These are phyloP conservation scores for Anhinga rufa DNA, from an alignment of 2,113 vertebrate genomes.

Conservation along the genomic window DNA sequence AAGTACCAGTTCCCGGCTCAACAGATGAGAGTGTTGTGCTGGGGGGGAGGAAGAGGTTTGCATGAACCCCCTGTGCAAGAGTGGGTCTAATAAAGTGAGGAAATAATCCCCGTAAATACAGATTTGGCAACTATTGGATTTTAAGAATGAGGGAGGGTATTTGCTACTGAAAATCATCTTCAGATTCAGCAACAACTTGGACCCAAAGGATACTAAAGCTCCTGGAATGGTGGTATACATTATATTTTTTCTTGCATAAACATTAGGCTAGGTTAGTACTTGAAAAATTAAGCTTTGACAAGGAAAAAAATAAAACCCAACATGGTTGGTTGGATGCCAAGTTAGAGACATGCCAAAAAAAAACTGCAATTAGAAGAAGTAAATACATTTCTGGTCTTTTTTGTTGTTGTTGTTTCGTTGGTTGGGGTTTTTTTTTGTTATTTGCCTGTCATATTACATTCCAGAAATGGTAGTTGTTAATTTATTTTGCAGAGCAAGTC, in stretches of 20 bases:
- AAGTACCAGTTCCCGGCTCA: not conserved
- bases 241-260: not conserved
- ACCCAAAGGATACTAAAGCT: not conserved
- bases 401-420: not conserved
- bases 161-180: not conserved
- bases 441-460: not conserved
- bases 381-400: not conserved
- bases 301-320: not conserved
- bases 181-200: not conserved
- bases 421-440: not conserved
- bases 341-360: not conserved
- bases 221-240: not conserved
- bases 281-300: not conserved
- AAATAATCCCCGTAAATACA: not conserved
- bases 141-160: not conserved
- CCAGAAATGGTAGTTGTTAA: not conserved
- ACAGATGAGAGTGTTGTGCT: not conserved
- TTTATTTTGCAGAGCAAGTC: not conserved
- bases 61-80: not conserved
- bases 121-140: not conserved
- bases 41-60: not conserved
- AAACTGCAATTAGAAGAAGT: not conserved
- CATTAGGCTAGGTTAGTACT: not conserved
- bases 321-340: not conserved
- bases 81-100: not conserved